Conservation (phyloP, 2,888 invertebrate genomes). For the Erpobdella octoculata region DNA sequence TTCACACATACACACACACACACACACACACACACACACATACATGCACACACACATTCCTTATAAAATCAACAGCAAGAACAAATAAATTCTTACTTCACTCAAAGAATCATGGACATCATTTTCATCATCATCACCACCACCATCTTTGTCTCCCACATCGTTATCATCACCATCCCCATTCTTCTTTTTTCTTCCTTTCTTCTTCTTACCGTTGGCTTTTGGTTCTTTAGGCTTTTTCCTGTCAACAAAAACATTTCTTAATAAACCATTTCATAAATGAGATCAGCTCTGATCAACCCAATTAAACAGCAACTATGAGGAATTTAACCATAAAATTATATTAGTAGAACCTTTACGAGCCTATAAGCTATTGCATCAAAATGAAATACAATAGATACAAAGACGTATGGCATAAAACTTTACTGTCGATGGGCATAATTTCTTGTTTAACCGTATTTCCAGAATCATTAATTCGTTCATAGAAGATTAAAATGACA, state of each 20-base stretch:
- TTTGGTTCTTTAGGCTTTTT: not conserved
- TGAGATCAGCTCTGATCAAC: not conserved
- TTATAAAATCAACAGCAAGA: not conserved
- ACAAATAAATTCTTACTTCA: not conserved
- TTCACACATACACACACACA: not conserved
- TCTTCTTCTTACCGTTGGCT: not conserved
- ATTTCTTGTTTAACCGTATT: no score
- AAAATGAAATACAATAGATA: no score
- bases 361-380: no score
- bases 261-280: no score
- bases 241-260: no score
- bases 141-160: not conserved
- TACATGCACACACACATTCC: not conserved
- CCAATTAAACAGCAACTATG: no score
- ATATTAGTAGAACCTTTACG: no score
- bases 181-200: conserved; percentile 8
- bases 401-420: no score
- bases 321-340: no score
- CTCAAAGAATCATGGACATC: not conserved
- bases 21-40: not conserved
- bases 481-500: no score
- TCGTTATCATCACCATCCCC: not conserved
- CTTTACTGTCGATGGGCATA: no score
- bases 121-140: not conserved
- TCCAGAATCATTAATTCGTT: no score